These are phyloP conservation scores for Lagenorhynchus albirostris DNA, from an alignment of 2,113 vertebrate species.

Conservation along the genomic window DNA sequence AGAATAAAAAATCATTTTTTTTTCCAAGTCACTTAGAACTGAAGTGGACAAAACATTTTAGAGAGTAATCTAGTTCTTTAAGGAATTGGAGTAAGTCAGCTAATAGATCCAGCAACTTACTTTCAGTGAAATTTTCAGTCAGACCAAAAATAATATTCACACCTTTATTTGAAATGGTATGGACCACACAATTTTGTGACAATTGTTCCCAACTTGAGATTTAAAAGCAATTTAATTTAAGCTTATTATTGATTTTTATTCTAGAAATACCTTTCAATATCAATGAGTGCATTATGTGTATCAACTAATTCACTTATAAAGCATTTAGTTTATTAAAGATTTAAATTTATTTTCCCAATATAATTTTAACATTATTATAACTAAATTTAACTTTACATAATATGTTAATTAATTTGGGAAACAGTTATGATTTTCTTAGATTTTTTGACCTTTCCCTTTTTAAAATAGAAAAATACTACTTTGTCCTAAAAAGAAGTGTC, in stretches of 20 bases:
- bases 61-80: background rate
- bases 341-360: conserved; percentile 66
- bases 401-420: conserved; percentile 62
- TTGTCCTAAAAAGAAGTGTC: conserved; percentile 30
- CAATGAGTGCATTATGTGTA: conserved; percentile 32
- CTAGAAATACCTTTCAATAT: conserved; percentile 48
- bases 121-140: background rate
- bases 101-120: background rate
- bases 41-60: background rate
- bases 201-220: background rate
- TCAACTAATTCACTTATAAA: conserved; percentile 69
- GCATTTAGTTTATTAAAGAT: conserved; percentile 70
- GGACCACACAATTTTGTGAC: background rate
- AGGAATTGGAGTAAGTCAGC: background rate
- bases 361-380: conserved; percentile 68
- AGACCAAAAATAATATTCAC: background rate
- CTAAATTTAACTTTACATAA: conserved; percentile 67
- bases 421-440: conserved; percentile 31
- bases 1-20: background rate
- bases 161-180: conserved; percentile 41
- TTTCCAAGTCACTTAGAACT: background rate
- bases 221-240: conserved; percentile 62
- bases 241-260: background rate
- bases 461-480: conserved; percentile 1
- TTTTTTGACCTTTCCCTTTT: conserved; percentile 58